Evolutionary conservation across 2,888 invertebrate genomes (phyloP), one percentile per base, ranked within the genome.

Genomic region (Acanthopleura granulata): DNA sequence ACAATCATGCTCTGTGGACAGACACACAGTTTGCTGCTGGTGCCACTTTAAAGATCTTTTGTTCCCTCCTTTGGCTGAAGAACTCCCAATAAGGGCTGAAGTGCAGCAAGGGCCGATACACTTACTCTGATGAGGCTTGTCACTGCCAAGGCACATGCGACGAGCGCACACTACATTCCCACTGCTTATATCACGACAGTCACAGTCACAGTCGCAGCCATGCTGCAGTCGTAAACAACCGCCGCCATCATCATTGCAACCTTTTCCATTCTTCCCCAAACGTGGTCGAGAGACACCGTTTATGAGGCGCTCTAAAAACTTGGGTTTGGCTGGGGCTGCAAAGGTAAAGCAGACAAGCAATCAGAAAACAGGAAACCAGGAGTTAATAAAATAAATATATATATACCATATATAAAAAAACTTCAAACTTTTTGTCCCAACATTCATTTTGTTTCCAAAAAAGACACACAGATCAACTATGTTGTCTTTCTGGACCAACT

Each of bases 271-370:
- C 29, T 66, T 66, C 16, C 49, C 40, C 4, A 71, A 49, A 18
- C 71, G 71, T 22, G 71, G 71, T 18, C 71, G 71, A 49, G 40
- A 49, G 9, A 84, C 83, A 73, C 84, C 80, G 66, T 79, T 84
- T 49, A 86, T 83, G 50, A 87, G 77, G 66, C 82, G 82, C 73
- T 86, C 85, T 57, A 87, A 77, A 78, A 87, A 86, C 78, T 86
- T 86, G 51, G 87, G 87, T 76, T 83, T 86, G 49, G 84, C 82
- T 61, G 86, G 86, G 50, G 84, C 87, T 87, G 84, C 66, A 81
- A 84, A 62, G 27, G 78, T 16, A 78, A 73, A 76, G 27, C 74
- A 74, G 49, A 74, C n/a, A n/a, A 66, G 12, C 57, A 57, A n/a
- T 57, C 18, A 57, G 22, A 40, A 9, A 40, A 6, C 40, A 40